Conservation (phyloP, 2,113 vertebrate species). For the Labeo catla region DNA sequence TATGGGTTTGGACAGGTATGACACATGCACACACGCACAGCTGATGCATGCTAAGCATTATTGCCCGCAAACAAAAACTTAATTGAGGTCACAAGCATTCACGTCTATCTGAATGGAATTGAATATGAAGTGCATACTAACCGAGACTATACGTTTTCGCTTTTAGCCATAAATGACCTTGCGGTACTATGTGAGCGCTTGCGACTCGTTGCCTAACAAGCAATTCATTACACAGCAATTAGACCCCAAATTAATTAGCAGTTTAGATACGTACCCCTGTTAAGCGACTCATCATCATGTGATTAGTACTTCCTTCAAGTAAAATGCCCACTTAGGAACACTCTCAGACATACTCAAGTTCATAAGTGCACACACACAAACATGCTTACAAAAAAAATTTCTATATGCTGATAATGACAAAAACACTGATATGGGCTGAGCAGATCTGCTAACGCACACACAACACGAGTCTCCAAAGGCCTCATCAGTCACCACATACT, state of each 20-base stretch:
- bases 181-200: not conserved
- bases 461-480: not conserved
- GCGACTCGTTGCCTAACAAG: slow-evolving; percentile 20
- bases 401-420: slow-evolving; percentile 9
- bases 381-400: not conserved
- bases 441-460: slow-evolving; percentile 26
- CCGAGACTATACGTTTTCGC: not conserved
- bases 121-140: not conserved
- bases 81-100: slow-evolving; percentile 22
- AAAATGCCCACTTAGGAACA: slow-evolving; percentile 26
- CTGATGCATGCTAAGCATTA: slow-evolving; percentile 12
- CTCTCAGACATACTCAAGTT: not conserved
- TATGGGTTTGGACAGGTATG: slow-evolving; percentile 48
- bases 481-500: slow-evolving; percentile 21
- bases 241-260: slow-evolving; percentile 39
- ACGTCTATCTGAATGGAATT: not conserved
- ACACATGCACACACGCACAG: slow-evolving; percentile 1
- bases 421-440: not conserved
- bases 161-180: slow-evolving; percentile 13
- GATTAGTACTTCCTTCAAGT: slow-evolving; percentile 28
- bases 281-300: slow-evolving; percentile 19
- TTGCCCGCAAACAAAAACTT: slow-evolving; percentile 13
- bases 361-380: not conserved
- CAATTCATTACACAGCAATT: slow-evolving; percentile 41
- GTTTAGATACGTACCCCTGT: slow-evolving; percentile 23